These are phyloP conservation scores for Sisor rabdophorus DNA, from an alignment of 2,113 vertebrate species.

Conservation along the genomic window DNA sequence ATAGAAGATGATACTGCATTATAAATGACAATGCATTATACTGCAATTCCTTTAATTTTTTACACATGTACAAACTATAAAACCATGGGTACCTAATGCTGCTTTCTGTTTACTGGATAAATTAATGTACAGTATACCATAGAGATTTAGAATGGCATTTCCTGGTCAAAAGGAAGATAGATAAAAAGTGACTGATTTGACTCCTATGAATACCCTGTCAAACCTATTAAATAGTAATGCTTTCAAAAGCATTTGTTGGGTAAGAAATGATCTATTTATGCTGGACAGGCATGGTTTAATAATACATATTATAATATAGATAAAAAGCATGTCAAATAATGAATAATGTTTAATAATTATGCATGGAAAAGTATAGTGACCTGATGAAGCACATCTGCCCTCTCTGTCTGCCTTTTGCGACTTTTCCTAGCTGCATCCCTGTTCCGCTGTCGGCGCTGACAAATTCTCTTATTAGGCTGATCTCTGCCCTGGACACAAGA, in stretches of 20 bases:
- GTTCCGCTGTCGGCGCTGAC: constrained; percentile 70
- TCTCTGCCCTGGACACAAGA: constrained; percentile 45
- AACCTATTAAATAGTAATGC: neutral
- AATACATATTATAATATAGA: neutral
- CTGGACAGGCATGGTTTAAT: neutral
- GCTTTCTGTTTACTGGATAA: neutral
- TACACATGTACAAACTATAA: neutral
- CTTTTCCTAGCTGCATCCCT: constrained; percentile 73
- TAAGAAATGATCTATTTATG: neutral
- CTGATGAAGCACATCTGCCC: constrained; percentile 77
- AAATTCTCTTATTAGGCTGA: constrained; percentile 16
- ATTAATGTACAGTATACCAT: neutral
- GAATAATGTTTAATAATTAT: neutral
- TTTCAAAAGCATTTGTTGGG: neutral
- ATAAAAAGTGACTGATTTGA: neutral
- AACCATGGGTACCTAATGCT: neutral
- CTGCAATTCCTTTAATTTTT: neutral
- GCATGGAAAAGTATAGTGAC: constrained; percentile 51
- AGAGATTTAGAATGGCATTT: neutral
- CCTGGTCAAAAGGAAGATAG: too few species aligned
- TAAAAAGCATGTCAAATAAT: too few species aligned
- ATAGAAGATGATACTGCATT: too few species aligned
- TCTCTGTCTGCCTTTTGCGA: constrained; percentile 74
- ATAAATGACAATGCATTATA: neutral
- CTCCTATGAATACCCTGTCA: neutral